Evolutionary conservation across 1,140 invertebrate species (phyloP).

Genomic region (Berghia stephanieae): DNA sequence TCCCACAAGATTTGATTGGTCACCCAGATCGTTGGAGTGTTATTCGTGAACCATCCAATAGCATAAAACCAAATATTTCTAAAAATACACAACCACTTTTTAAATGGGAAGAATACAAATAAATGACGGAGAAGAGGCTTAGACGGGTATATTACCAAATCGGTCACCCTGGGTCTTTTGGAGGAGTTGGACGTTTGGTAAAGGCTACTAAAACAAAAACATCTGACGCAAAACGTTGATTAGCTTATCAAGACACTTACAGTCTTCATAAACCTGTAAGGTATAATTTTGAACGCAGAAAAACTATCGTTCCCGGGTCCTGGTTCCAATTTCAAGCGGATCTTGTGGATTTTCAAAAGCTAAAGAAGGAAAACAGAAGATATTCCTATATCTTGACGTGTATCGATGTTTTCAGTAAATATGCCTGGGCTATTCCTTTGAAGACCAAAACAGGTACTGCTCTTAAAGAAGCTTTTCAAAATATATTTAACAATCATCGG

Average conservation of each 20-base stretch:
- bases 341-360: constrained; percentile 53
- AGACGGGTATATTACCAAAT: no score
- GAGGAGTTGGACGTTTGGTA: neutral
- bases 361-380: constrained; percentile 61
- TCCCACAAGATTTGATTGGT: constrained; percentile 8
- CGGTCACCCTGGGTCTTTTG: neutral
- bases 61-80: no score
- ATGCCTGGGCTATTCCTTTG: constrained; percentile 65
- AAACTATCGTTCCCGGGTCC: constrained; percentile 38
- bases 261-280: constrained; percentile 34
- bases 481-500: constrained; percentile 37
- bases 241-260: constrained; percentile 33
- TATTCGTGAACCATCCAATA: neutral
- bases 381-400: constrained; percentile 67
- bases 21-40: constrained; percentile 3
- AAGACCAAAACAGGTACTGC: constrained; percentile 65
- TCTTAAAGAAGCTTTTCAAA: constrained; percentile 44
- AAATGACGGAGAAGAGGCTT: no score
- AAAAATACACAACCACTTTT: no score
- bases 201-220: neutral
- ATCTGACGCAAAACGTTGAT: constrained; percentile 21
- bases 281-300: no score
- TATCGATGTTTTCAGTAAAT: constrained; percentile 69
- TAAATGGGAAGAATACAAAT: no score
- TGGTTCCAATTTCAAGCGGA: constrained; percentile 65